Evolutionary conservation across 2,113 vertebrate genomes (phyloP).

Genomic region (Caracal caracal): DNA sequence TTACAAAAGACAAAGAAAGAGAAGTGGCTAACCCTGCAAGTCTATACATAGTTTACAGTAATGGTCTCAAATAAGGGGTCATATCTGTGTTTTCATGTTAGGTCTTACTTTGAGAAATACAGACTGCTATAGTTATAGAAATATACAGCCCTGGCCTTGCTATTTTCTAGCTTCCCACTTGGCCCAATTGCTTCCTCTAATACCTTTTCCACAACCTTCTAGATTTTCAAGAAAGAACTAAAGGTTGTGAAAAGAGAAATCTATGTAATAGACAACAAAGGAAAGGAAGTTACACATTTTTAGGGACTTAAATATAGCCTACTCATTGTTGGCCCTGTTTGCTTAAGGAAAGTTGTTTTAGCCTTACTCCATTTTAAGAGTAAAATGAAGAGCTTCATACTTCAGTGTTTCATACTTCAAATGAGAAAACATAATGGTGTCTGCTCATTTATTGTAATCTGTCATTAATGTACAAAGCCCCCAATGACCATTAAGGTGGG

Average conservation of each 20-base stretch:
- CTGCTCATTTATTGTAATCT: background rate
- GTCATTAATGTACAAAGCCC: background rate
- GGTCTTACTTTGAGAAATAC: slow-evolving; percentile 11
- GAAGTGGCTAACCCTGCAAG: background rate
- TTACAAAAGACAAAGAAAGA: background rate
- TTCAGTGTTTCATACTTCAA: background rate
- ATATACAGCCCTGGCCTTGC: background rate
- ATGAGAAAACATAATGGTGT: background rate
- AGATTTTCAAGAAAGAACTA: background rate
- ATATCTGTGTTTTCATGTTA: background rate
- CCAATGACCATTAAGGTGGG: background rate
- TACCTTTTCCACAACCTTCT: background rate
- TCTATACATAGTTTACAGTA: background rate
- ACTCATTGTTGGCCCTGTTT: background rate
- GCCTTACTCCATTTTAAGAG: background rate
- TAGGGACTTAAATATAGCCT: background rate
- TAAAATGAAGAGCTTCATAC: background rate
- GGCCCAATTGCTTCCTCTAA: background rate
- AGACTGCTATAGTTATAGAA: background rate
- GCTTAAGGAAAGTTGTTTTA: background rate
- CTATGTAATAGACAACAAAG: background rate
- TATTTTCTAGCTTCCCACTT: background rate
- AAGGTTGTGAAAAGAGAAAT: background rate
- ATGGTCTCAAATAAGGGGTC: background rate
- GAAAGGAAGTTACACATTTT: background rate